Evolutionary conservation across 1,140 invertebrate species (phyloP).

Genomic region (Drosophila sproati): DNA sequence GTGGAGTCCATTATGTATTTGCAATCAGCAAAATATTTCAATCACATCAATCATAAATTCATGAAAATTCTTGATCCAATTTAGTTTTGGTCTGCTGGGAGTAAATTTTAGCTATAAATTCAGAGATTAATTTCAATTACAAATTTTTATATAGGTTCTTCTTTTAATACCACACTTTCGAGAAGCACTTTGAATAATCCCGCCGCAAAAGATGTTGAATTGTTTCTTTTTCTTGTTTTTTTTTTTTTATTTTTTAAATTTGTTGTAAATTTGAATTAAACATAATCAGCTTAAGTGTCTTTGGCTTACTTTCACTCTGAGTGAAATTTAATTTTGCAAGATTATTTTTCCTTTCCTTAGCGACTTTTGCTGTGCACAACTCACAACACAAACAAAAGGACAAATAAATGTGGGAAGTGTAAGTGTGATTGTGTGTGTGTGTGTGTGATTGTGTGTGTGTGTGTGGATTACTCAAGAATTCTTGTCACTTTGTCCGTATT

Average conservation of each 20-base stretch:
- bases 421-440: not conserved
- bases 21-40: no score
- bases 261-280: constrained; percentile 11
- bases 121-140: no score
- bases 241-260: no score
- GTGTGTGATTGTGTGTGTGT: constrained; percentile 6
- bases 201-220: no score
- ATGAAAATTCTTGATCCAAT: no score
- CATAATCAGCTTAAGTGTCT: constrained; percentile 34
- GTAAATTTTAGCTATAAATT: no score
- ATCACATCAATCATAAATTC: no score
- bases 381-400: constrained; percentile 7
- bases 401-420: not conserved
- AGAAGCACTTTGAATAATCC: not conserved
- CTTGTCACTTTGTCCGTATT: constrained; percentile 35
- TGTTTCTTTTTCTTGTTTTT: no score
- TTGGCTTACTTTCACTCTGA: not conserved
- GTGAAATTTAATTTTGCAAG: constrained; percentile 10
- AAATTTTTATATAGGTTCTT: no score
- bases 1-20: not conserved
- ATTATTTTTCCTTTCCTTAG: constrained; percentile 13
- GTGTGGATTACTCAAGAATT: constrained; percentile 16
- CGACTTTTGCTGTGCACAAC: constrained; percentile 17
- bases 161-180: not conserved
- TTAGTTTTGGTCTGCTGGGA: no score